These are phyloP conservation scores for Astreopora myriophthalma DNA, from an alignment of 64 coral and sea anemone species.

Conservation along the genomic window DNA sequence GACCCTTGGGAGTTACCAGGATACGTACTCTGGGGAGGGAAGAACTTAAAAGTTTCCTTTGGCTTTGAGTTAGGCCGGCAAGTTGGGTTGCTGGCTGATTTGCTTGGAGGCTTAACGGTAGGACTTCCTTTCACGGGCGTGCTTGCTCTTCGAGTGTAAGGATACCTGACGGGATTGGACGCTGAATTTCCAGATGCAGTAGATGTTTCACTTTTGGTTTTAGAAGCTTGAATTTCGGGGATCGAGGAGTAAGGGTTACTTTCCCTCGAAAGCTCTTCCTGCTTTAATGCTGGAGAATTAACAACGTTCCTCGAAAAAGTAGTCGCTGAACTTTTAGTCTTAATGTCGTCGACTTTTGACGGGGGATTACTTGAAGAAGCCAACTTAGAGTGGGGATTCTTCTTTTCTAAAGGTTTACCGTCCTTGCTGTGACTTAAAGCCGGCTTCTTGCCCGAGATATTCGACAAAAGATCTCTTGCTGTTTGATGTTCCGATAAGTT, in stretches of 20 bases:
- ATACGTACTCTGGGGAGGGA: not conserved
- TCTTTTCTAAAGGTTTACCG: not conserved
- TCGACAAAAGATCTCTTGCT: not conserved
- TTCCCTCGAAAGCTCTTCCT: not conserved
- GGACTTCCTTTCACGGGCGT: not conserved
- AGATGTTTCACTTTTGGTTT: not conserved
- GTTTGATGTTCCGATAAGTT: not conserved
- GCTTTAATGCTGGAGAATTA: not conserved
- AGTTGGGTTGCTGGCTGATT: constrained; percentile 19
- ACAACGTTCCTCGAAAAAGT: not conserved
- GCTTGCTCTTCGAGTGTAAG: constrained; percentile 22
- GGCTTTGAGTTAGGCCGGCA: not conserved
- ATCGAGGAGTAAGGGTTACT: not conserved
- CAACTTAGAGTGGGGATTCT: not conserved
- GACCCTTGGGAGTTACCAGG: not conserved
- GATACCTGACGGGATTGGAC: not conserved
- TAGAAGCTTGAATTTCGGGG: not conserved
- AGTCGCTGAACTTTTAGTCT: not conserved
- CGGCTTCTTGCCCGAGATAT: not conserved
- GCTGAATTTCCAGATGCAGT: not conserved
- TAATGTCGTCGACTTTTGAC: not conserved
- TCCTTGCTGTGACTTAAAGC: not conserved
- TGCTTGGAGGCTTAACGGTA: not conserved
- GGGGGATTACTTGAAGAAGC: not conserved
- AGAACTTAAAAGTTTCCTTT: not conserved